phyloP scores from a whole-genome alignment of 2,797 vertebrate species.

The Phoeniculus purpureus region DNA sequence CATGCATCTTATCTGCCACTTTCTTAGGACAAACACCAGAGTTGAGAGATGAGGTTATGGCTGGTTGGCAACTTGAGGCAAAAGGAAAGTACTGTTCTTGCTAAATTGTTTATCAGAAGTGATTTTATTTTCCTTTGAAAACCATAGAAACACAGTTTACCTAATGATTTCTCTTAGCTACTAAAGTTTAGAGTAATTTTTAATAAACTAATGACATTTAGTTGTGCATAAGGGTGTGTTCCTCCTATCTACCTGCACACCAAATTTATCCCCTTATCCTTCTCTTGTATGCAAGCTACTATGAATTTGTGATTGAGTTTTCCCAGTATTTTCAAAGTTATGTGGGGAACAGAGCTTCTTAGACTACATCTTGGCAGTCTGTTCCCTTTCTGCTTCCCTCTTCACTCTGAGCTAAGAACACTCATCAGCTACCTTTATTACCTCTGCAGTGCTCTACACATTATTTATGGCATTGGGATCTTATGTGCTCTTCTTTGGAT shows the following conservation, averaged over 20 bases:
- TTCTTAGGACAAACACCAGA: not conserved
- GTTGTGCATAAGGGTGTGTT: not conserved
- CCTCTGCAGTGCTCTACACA: rapidly evolving
- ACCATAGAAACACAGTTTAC: not conserved
- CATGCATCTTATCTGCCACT: not conserved
- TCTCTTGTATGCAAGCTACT: not conserved
- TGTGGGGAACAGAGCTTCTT: rapidly evolving
- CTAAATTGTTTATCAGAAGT: not conserved
- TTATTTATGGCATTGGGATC: not conserved
- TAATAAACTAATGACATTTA: not conserved
- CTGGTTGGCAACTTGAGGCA: not conserved
- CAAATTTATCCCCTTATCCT: not conserved
- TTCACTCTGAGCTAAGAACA: not conserved
- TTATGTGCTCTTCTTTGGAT: not conserved
- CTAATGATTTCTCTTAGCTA: not conserved
- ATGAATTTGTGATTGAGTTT: not conserved
- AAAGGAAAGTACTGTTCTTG: not conserved
- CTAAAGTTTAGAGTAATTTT: not conserved
- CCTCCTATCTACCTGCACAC: not conserved
- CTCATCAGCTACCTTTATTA: not conserved
- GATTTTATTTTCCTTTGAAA: not conserved
- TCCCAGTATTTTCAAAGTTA: not conserved
- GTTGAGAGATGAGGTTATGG: not conserved
- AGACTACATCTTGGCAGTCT: rapidly evolving
- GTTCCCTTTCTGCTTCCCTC: not conserved